These are phyloP conservation scores for Sinocyclocheilus anophthalmus DNA, from an alignment of 2,113 vertebrate species.

Conservation along the genomic window DNA sequence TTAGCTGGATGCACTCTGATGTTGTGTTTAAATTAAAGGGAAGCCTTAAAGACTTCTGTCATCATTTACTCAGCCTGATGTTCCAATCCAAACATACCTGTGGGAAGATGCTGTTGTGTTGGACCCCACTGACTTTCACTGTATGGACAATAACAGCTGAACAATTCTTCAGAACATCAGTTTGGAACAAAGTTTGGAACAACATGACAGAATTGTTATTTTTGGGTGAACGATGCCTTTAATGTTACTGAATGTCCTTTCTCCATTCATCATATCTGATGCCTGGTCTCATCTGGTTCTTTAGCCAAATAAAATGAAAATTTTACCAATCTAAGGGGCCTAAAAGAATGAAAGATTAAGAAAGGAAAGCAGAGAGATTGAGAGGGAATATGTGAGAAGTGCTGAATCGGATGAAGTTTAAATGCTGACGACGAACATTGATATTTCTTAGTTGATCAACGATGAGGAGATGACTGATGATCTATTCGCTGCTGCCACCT, in stretches of 20 bases:
- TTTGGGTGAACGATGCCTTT: neutral
- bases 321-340: slow-evolving; percentile 6
- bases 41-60: slow-evolving; percentile 8
- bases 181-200: neutral
- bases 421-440: slow-evolving; percentile 57
- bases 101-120: neutral
- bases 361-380: slow-evolving; percentile 16
- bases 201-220: neutral
- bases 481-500: slow-evolving; percentile 70
- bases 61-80: neutral
- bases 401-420: slow-evolving; percentile 66
- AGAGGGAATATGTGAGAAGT: slow-evolving; percentile 54
- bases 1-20: slow-evolving; percentile 14
- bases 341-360: neutral
- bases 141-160: neutral
- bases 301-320: neutral
- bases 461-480: slow-evolving; percentile 49
- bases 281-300: neutral
- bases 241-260: neutral
- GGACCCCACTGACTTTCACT: neutral
- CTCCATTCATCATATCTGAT: neutral
- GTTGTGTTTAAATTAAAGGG: slow-evolving; percentile 1
- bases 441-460: slow-evolving; percentile 36
- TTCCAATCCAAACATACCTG: neutral
- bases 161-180: neutral